A percentile compares a stretch with the other conserved stretches of the same genome.
phyloP scores from a whole-genome alignment of 2,888 invertebrate species.

The Merodon equestris region DNA sequence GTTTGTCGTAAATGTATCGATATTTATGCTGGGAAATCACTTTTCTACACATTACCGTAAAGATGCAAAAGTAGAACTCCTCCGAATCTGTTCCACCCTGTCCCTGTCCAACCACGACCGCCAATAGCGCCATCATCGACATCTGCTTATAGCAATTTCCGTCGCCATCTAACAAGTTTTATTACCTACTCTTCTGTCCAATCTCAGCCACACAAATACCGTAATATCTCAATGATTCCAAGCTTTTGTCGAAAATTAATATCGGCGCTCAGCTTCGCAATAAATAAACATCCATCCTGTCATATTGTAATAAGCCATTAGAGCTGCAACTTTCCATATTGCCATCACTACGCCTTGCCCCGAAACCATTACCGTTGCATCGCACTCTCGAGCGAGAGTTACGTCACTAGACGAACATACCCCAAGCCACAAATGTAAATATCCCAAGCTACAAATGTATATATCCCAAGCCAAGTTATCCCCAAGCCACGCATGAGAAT shows the following conservation, averaged over 20 bases:
- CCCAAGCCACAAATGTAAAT: not conserved
- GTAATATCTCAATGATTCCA: slow-evolving; percentile 21
- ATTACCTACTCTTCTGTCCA: not conserved
- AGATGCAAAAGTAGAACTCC: too few species aligned
- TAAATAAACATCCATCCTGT: slow-evolving; percentile 41
- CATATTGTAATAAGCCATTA: slow-evolving; percentile 51
- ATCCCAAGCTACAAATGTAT: not conserved
- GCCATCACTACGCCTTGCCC: slow-evolving; percentile 19
- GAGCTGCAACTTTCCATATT: not conserved
- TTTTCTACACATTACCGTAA: too few species aligned
- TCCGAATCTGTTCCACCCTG: too few species aligned
- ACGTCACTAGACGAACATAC: too few species aligned
- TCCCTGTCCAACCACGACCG: too few species aligned
- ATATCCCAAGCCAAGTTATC: too few species aligned
- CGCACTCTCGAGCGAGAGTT: not conserved
- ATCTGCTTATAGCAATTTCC: too few species aligned
- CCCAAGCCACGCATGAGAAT: too few species aligned
- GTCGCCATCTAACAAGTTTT: too few species aligned
- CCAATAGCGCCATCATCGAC: too few species aligned
- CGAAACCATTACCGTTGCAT: not conserved
- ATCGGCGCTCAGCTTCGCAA: slow-evolving; percentile 33
- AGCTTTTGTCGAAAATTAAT: slow-evolving; percentile 50
- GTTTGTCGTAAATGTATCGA: not conserved
- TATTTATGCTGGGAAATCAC: too few species aligned
- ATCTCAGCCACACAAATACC: slow-evolving; percentile 4